Base-by-base conservation (phyloP, 2,797 vertebrate species). In the Lemur catta region DNA sequence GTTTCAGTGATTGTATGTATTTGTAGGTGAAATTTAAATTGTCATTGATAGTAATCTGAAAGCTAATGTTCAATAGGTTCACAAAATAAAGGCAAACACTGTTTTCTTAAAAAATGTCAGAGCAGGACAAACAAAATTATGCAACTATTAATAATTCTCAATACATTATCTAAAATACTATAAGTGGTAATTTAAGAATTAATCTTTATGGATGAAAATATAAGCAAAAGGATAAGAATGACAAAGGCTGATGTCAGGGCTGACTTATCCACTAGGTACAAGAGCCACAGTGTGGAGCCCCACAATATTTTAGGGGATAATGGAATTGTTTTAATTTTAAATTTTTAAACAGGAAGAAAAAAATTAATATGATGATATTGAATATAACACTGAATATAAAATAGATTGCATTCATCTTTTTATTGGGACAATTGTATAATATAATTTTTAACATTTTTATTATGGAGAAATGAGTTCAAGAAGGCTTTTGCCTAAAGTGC, bases 11-110 rank as follows among this genome's bases (percentile, higher is more conserved):
- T 14, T 84, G 0, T 18, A 55, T 57, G 46, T 57, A 22, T 63
- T 85, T 55, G 1, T 61, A 22, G 28, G 46, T 74, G 65, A 93
- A 95, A 91, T 79, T 96, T n/a, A 86, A 92, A 81, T 7, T 71
- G 24, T 69, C 41, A 75, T 2, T 63, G 22, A 59, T 59, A 79
- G 15, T 24, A 72, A 84, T 41, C 13, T 61, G 15, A 93, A 88
- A 71, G 72, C 35, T 75, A 81, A 81, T 4, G n/a, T 2, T 87
- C 7, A 87, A 46, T 61, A 2, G 18, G 12, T 50, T 4, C 9
- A 78, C 57, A 95, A 95, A 84, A 65, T 46, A 79, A 85, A 87
- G 63, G 15, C 11, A 93, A 41, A 46, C 43, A 22, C 11, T 30
- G 8, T 35, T 78, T n/a, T 72, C 57, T 57, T 46, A 6, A 35